Conservation (phyloP, 2,797 vertebrate species). For the Amazonetta brasiliensis region DNA sequence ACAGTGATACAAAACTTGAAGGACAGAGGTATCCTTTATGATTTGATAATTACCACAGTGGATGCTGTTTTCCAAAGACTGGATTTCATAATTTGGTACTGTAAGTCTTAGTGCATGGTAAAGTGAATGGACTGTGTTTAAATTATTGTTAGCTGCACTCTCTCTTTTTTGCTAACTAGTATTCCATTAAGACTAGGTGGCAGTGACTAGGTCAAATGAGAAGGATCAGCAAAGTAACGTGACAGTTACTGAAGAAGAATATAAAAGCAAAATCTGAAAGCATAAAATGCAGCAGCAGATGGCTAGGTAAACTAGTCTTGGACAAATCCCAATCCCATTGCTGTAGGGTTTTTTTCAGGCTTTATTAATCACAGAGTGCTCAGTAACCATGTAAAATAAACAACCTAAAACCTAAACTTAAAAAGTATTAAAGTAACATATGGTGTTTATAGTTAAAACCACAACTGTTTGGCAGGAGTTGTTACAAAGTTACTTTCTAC, state of each 20-base stretch:
- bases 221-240: neutral
- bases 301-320: neutral
- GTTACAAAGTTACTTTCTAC: neutral
- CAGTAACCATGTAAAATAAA: neutral
- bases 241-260: neutral
- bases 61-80: neutral
- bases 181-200: neutral
- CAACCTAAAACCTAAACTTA: neutral
- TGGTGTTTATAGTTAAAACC: neutral
- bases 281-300: neutral
- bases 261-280: neutral
- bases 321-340: accelerated
- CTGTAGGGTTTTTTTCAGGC: neutral
- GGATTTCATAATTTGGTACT: neutral
- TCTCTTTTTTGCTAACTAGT: neutral
- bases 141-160: neutral
- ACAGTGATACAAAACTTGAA: neutral
- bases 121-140: neutral
- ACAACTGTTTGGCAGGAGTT: neutral
- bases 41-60: constrained; percentile 7
- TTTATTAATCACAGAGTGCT: neutral
- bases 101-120: neutral
- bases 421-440: neutral
- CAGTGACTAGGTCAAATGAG: neutral
- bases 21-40: neutral